Conservation (phyloP, 2,113 vertebrate genomes). For the Cheilinus undulatus region DNA sequence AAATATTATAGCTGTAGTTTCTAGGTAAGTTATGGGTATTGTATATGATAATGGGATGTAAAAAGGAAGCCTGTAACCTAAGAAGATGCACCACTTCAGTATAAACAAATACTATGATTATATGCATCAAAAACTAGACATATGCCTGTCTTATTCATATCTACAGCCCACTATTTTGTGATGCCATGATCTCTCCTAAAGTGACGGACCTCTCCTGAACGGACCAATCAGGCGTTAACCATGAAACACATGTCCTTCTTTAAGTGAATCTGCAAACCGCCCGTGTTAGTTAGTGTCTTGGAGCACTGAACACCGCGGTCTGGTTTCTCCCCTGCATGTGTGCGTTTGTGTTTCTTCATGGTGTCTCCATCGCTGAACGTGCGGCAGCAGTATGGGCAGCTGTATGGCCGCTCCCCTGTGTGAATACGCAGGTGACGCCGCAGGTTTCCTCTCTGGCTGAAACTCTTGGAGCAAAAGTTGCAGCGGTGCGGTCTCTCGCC, state of each 20-base stretch:
- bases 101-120: no score
- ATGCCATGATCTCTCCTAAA: neutral
- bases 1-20: no score
- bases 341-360: conserved; percentile 79
- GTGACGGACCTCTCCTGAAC: neutral
- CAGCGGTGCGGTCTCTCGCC: conserved; percentile 83
- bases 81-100: no score
- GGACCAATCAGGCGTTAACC: conserved; percentile 38
- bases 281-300: conserved; percentile 57
- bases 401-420: conserved; percentile 81
- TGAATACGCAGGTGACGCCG: conserved; percentile 80
- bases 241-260: conserved; percentile 67
- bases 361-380: conserved; percentile 80
- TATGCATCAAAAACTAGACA: no score
- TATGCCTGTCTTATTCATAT: no score
- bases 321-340: conserved; percentile 70
- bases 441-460: conserved; percentile 83
- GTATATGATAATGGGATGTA: no score
- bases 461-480: conserved; percentile 82
- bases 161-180: neutral
- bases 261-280: conserved; percentile 68
- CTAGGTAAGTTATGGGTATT: no score
- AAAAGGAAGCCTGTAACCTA: no score
- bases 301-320: conserved; percentile 65
- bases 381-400: conserved; percentile 75